Evolutionary conservation across 2,113 vertebrate species (phyloP).

Genomic region (Sylvilagus bachmani): DNA sequence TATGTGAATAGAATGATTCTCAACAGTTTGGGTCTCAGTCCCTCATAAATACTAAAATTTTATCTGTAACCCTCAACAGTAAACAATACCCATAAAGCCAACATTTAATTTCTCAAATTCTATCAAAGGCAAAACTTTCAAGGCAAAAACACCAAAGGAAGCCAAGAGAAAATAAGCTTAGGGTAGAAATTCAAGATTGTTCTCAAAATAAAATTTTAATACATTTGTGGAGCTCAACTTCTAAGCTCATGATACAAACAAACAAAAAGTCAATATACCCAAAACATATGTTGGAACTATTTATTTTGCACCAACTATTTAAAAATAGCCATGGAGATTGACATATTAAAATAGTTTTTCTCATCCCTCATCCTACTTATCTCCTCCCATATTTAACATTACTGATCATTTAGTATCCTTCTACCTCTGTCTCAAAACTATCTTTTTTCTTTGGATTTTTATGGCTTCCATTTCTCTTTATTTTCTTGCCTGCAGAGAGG

Average conservation of each 20-base stretch:
- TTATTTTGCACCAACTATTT: constrained; percentile 15
- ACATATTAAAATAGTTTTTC: constrained; percentile 1
- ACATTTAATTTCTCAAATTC: constrained; percentile 53
- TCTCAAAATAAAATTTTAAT: constrained; percentile 48
- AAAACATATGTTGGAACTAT: not conserved
- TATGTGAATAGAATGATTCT: constrained; percentile 83
- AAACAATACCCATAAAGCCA: constrained; percentile 77
- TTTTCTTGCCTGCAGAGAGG: not conserved
- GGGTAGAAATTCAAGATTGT: not conserved
- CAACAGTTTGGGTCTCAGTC: constrained; percentile 71
- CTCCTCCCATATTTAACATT: not conserved
- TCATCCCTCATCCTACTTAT: not conserved
- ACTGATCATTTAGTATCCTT: not conserved
- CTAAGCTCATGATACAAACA: constrained; percentile 47
- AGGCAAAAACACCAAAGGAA: constrained; percentile 52
- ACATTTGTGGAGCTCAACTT: constrained; percentile 50
- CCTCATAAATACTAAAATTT: constrained; percentile 66
- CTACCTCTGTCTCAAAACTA: not conserved
- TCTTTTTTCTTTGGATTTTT: not conserved
- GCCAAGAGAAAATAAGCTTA: not conserved
- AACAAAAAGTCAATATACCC: constrained; percentile 35
- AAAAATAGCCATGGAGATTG: not conserved
- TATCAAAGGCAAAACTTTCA: constrained; percentile 75
- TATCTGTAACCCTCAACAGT: constrained; percentile 81
- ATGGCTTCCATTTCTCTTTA: not conserved